Evolutionary conservation across 2,888 invertebrate genomes (phyloP).

Genomic region (Caenorhabditis afra): DNA sequence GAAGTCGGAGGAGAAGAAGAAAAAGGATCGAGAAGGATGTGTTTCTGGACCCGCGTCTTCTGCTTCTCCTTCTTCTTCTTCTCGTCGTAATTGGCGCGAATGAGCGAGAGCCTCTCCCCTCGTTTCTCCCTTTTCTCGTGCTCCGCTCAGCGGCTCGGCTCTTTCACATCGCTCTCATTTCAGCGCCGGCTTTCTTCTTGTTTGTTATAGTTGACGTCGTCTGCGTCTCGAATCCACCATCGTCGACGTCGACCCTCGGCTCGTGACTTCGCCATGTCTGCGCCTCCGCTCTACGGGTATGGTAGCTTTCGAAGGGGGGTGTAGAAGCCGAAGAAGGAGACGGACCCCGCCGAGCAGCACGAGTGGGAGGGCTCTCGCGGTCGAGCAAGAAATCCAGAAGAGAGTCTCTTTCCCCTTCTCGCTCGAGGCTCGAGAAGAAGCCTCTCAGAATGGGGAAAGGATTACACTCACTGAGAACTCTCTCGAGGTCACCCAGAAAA

Average conservation of each 20-base stretch:
- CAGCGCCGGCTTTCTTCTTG: constrained; percentile 17
- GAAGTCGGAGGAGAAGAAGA: constrained; percentile 7
- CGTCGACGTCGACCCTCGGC: constrained; percentile 14
- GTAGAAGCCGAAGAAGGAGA: too few species aligned
- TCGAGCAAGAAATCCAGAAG: background rate
- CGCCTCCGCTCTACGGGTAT: constrained; percentile 33
- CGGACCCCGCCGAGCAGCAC: background rate
- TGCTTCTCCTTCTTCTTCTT: constrained; percentile 5
- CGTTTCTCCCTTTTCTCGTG: constrained; percentile 8
- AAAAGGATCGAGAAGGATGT: constrained; percentile 11
- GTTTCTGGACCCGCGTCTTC: constrained; percentile 5
- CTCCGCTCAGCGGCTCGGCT: constrained; percentile 6
- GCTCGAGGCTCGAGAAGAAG: background rate
- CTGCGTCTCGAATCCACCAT: constrained; percentile 34
- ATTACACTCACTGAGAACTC: background rate
- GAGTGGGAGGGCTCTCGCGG: background rate
- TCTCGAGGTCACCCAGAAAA: background rate
- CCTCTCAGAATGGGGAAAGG: background rate
- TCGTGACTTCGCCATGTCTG: constrained; percentile 36
- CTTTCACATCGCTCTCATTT: constrained; percentile 15
- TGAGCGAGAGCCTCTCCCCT: constrained; percentile 1
- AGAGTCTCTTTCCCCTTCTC: background rate
- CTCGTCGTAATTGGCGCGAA: constrained; percentile 10
- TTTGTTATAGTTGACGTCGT: constrained; percentile 30
- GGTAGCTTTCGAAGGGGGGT: background rate